Evolutionary conservation across 2,888 invertebrate genomes (phyloP), one percentile per base, ranked within the genome.

Genomic region (Tetragnatha montana): DNA sequence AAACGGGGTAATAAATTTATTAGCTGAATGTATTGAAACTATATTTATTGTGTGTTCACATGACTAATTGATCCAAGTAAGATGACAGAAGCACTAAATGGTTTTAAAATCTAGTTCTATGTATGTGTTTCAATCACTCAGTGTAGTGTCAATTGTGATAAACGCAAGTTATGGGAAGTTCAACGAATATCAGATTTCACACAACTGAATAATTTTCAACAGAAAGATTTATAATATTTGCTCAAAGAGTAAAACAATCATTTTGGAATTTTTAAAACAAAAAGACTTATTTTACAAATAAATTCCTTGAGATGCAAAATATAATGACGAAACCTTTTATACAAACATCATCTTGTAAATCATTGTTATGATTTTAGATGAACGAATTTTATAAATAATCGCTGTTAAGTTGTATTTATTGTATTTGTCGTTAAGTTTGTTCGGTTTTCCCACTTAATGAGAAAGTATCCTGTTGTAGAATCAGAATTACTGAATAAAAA

Each of bases 11-110:
- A 69, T n/a, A 79, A n/a, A 35, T 35, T 35, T 78, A 19, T 71
- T 73, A 86, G 86, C 86, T 86, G 86, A 86, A 86, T 86, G 86
- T 68, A 86, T 86, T 86, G 79, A 80, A 80, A 86, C 86, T 86
- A 78, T 51, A 80, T 85, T 49, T 76, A 69, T 70, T 35, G 71
- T 49, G 70, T 73, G 78, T 79, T 35, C 50, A 70, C 78, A 85
- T 79, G 70, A 50, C n/a, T 78, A 79, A 35, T 35, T 78, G 49
- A 35, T 51, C 70, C 78, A 70, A 84, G 22, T 84, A 21, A 78
- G 17, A 70, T 71, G 69, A 76, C 19, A 49, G 51, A 47, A 79
- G 85, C 78, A 85, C 71, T 79, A 71, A 50, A 78, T 79, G 70
- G 12, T 85, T 79, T 85, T 60, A 35, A 85, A 50, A 71, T 71